Percentiles rank a stretch among this genome's conserved stretches.
These are phyloP conservation scores for Acropora tenuis DNA, from an alignment of 64 coral and sea anemone genomes.

Conservation along the genomic window DNA sequence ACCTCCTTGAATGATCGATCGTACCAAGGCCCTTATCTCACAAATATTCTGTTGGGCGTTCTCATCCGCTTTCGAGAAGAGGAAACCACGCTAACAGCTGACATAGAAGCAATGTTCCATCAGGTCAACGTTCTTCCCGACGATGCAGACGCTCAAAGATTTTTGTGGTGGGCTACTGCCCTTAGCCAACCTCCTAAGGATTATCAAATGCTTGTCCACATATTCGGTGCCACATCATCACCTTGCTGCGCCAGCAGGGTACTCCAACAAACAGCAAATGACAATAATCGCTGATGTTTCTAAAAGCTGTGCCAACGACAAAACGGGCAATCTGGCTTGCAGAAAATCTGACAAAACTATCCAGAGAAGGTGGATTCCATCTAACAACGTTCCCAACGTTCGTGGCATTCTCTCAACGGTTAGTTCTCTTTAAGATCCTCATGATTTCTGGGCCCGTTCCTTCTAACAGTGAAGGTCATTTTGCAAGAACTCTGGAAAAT, in stretches of 20 bases:
- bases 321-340: neutral
- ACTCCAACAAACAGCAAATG: neutral
- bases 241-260: constrained; percentile 12
- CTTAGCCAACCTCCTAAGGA: neutral
- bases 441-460: too few species aligned
- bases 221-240: constrained; percentile 10
- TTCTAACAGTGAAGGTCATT: too few species aligned
- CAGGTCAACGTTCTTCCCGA: constrained; percentile 37
- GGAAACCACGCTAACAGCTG: constrained; percentile 3
- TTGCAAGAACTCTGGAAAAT: constrained; percentile 3
- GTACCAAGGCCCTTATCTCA: constrained; percentile 13
- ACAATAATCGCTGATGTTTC: too few species aligned
- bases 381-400: constrained; percentile 53
- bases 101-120: constrained; percentile 43
- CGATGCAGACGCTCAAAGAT: neutral
- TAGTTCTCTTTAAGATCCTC: too few species aligned
- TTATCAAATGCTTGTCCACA: neutral
- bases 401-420: neutral
- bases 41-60: neutral
- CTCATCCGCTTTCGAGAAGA: constrained; percentile 16
- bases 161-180: constrained; percentile 31
- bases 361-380: constrained; percentile 20
- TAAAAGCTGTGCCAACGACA: neutral
- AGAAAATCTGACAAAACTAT: too few species aligned
- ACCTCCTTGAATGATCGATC: constrained; percentile 10